These are phyloP conservation scores for Cryptotis parvus DNA, from an alignment of 2,113 vertebrate genomes.

Conservation along the genomic window DNA sequence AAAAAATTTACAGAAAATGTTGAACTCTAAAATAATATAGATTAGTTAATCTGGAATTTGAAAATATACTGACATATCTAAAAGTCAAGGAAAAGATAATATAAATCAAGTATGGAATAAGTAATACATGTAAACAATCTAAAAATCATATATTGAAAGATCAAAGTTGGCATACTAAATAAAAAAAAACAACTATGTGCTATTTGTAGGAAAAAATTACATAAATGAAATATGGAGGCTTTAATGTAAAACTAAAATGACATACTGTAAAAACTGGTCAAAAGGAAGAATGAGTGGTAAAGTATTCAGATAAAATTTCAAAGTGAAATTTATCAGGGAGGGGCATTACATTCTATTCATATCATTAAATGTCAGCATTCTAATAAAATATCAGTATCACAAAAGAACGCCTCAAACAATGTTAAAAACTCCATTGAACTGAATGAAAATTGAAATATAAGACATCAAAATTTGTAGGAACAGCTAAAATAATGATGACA, in stretches of 20 bases:
- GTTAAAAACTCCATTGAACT: not conserved
- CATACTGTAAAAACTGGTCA: not conserved
- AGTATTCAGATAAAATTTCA: not conserved
- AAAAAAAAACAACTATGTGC: not conserved
- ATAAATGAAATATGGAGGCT: not conserved
- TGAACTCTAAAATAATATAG: not conserved
- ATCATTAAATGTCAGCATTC: not conserved
- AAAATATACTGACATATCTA: not conserved
- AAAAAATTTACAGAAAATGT: not conserved
- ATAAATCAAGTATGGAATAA: not conserved
- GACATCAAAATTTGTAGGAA: not conserved
- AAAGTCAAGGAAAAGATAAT: not conserved
- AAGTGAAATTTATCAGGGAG: not conserved
- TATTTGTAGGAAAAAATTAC: not conserved
- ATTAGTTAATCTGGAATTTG: not conserved
- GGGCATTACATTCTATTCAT: not conserved
- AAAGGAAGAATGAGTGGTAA: not conserved
- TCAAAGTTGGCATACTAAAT: not conserved
- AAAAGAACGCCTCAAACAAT: not conserved
- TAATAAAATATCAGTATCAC: not conserved
- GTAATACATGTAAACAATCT: not conserved
- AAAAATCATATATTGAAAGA: slow-evolving; percentile 1
- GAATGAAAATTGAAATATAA: not conserved
- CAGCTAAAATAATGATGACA: not conserved
- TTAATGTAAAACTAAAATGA: not conserved